Conservation (phyloP, 2,888 invertebrate genomes). For the Ypsolopha sequella region DNA sequence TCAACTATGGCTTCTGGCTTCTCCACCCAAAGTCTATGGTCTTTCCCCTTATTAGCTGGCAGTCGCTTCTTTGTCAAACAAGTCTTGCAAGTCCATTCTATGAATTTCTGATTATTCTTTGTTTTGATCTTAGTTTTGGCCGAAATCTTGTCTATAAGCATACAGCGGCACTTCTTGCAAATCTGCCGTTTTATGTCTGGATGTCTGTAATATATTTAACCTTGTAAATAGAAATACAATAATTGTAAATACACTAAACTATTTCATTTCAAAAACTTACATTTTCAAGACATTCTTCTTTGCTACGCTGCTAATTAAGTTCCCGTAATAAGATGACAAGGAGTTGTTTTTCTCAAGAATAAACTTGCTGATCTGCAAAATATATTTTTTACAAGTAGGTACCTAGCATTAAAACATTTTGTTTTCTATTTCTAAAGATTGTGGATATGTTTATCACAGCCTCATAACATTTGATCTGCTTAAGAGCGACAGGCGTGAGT, state of each 20-base stretch:
- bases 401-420: background rate
- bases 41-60: conserved; percentile 31
- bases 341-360: conserved; percentile 42
- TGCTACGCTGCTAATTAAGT: conserved; percentile 63
- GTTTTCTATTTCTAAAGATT: background rate
- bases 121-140: conserved; percentile 59
- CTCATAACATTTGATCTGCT: too few relatives aligned
- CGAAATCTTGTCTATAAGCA: conserved; percentile 62
- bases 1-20: conserved; percentile 61
- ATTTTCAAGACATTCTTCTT: conserved; percentile 73
- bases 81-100: conserved; percentile 59
- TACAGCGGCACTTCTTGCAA: conserved; percentile 70
- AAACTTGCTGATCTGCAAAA: conserved; percentile 62
- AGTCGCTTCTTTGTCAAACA: conserved; percentile 32
- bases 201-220: conserved; percentile 53
- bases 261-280: conserved; percentile 33
- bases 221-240: background rate
- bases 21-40: conserved; percentile 66
- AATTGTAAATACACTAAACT: background rate
- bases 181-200: conserved; percentile 71
- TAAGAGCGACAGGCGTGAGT: too few relatives aligned
- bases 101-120: conserved; percentile 39
- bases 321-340: conserved; percentile 68
- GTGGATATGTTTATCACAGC: too few relatives aligned
- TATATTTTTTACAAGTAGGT: background rate